Evolutionary conservation across 2,888 invertebrate genomes (phyloP).

Genomic region (Ernsta delagoae): DNA sequence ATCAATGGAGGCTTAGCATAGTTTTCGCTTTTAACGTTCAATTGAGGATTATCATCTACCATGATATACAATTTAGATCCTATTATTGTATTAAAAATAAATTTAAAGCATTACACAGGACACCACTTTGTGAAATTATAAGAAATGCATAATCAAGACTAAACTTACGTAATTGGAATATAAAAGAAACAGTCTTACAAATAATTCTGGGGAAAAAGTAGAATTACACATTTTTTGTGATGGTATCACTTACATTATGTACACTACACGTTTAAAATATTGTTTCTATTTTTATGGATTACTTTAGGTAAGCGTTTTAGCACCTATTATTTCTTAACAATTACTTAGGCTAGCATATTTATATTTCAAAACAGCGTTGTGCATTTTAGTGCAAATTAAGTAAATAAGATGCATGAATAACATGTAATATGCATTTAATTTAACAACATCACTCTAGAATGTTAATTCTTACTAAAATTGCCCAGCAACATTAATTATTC

Average conservation of each 20-base stretch:
- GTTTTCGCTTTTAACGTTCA: background rate
- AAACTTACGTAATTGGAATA: conserved; percentile 41
- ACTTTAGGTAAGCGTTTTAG: conserved; percentile 75
- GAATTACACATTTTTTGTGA: conserved; percentile 46
- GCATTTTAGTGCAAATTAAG: conserved; percentile 29
- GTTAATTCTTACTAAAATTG: conserved; percentile 43
- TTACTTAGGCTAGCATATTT: conserved; percentile 28
- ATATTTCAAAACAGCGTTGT: conserved; percentile 44
- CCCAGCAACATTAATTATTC: conserved; percentile 39
- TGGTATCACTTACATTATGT: conserved; percentile 46
- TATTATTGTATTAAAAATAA: conserved; percentile 33
- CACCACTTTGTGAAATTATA: conserved; percentile 43
- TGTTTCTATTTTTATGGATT: conserved; percentile 39
- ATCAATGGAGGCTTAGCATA: background rate
- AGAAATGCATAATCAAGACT: conserved; percentile 39
- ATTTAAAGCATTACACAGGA: conserved; percentile 60
- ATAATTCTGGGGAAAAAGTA: conserved; percentile 31
- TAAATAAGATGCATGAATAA: conserved; percentile 18
- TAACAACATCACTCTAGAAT: conserved; percentile 11
- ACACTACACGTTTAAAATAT: conserved; percentile 21
- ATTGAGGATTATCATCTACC: background rate
- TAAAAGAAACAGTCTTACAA: conserved; percentile 51
- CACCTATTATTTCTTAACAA: conserved; percentile 62
- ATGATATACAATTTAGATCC: conserved; percentile 1
- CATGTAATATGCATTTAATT: background rate